Base-by-base conservation (phyloP, 2,113 vertebrate species). In the Cyprinodon brontotheroides region DNA sequence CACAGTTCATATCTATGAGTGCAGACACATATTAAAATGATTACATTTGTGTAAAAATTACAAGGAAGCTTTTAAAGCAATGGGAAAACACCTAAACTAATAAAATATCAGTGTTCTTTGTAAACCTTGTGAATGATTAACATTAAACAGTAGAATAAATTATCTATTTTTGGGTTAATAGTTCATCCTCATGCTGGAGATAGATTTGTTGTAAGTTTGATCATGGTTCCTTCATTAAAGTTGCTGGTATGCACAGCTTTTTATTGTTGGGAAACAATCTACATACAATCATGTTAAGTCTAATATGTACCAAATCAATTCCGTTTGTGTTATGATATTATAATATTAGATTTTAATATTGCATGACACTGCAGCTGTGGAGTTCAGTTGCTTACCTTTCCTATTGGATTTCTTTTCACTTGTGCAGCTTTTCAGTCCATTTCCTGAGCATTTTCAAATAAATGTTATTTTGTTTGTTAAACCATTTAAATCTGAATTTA, bases 131-230 rank as follows among this genome's bases (percentile, higher is more conserved):
- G 13, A 65, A 40, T 0, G 1, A 72, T 79, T 38, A 7, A 22
- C 0, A 75, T 75, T 29, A 11, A 22, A 57, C 20, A 60, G 3
- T 12, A 38, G 4, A 11, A 47, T 15, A 67, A 45, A 4, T 59
- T 47, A 37, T 20, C 15, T 39, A 37, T 70, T 76, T 50, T 62
- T 36, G 66, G 0, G 78, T 83, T 69, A 67, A 38, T 10, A 68
- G 48, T 65, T 68, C 29, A 70, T 59, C 66, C 57, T 14, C 36
- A 47, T 1, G 15, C 66, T 20, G 37, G 61, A 11, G 43, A n/a
- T 61, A 67, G 20, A 65, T 70, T 60, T 63, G 6, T 61, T 10
- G 39, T 13, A 60, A 36, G 50, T 53, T 53, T 17, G 48, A 17
- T 53, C 48, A 20, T 9, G 41, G 41, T 41, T 4, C 41, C 41